phyloP scores from a whole-genome alignment of 2,888 invertebrate genomes.

The Baronia brevicornis region DNA sequence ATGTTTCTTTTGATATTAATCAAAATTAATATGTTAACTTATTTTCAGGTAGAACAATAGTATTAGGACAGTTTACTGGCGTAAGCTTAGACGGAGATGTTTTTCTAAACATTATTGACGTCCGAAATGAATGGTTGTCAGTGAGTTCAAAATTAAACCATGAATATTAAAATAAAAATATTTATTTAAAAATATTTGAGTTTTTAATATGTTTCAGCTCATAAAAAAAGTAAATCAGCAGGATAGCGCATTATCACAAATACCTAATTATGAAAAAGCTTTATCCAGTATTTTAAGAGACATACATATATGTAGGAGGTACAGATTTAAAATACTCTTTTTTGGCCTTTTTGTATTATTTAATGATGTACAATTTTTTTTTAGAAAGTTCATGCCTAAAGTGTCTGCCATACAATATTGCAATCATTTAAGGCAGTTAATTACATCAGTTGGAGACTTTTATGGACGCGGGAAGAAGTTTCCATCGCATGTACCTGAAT shows the following conservation, averaged over 20 bases:
- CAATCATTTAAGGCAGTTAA: conserved; percentile 86
- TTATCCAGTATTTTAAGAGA: conserved; percentile 88
- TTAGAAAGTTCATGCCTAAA: conserved; percentile 92
- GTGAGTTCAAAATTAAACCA: conserved; percentile 68
- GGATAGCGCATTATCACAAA: conserved; percentile 81
- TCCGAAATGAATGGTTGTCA: conserved; percentile 94
- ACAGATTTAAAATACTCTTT: conserved; percentile 24
- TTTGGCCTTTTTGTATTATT: conserved; percentile 6
- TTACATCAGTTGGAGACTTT: conserved; percentile 87
- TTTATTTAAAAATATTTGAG: conserved; percentile 4
- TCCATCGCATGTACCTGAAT: conserved; percentile 83
- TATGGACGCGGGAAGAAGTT: conserved; percentile 73
- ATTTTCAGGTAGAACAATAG: conserved; percentile 82
- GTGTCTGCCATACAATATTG: conserved; percentile 92
- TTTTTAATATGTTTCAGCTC: conserved; percentile 67
- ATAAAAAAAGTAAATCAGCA: conserved; percentile 87
- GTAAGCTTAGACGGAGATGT: conserved; percentile 93
- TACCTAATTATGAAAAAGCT: conserved; percentile 89
- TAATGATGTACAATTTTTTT: no score
- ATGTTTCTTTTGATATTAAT: no score
- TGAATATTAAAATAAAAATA: background rate
- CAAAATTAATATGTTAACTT: conserved; percentile 7
- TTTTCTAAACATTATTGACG: conserved; percentile 93
- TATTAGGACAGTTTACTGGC: conserved; percentile 93
- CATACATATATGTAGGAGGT: conserved; percentile 89